These are phyloP conservation scores for Caenorhabditis wallacei DNA, from an alignment of 2,888 invertebrate species.

Conservation along the genomic window DNA sequence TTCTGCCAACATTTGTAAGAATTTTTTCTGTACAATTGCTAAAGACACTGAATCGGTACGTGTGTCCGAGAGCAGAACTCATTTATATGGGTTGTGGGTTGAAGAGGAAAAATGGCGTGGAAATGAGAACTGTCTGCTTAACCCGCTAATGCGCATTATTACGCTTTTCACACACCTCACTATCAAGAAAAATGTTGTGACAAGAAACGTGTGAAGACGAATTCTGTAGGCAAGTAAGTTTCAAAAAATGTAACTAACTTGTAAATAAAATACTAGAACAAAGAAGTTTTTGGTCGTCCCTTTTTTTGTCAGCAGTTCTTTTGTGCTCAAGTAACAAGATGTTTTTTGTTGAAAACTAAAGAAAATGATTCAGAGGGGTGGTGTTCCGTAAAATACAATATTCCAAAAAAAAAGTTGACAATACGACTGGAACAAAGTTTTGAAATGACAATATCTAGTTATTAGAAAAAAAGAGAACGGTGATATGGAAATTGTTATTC, in stretches of 20 bases:
- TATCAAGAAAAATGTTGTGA: conserved; percentile 29
- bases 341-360: conserved; percentile 33
- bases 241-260: not conserved
- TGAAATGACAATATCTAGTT: not conserved
- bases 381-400: conserved; percentile 34
- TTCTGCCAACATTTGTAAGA: conserved; percentile 55
- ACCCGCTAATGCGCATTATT: conserved; percentile 46
- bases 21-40: not conserved
- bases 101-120: conserved; percentile 18
- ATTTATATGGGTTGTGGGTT: not conserved
- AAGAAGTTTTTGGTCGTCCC: conserved; percentile 5
- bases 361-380: conserved; percentile 48
- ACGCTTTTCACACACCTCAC: conserved; percentile 14
- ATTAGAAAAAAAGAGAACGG: not conserved
- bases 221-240: conserved; percentile 8
- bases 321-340: conserved; percentile 22
- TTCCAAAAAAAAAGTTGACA: not conserved
- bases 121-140: conserved; percentile 15
- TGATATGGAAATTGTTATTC: no score
- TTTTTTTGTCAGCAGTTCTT: conserved; percentile 4
- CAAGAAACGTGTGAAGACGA: conserved; percentile 10
- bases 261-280: conserved; percentile 20
- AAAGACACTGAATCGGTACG: conserved; percentile 26
- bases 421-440: conserved; percentile 17
- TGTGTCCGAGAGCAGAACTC: conserved; percentile 4